phyloP scores from a whole-genome alignment of 2,113 vertebrate species.

The Recurvirostra avosetta region DNA sequence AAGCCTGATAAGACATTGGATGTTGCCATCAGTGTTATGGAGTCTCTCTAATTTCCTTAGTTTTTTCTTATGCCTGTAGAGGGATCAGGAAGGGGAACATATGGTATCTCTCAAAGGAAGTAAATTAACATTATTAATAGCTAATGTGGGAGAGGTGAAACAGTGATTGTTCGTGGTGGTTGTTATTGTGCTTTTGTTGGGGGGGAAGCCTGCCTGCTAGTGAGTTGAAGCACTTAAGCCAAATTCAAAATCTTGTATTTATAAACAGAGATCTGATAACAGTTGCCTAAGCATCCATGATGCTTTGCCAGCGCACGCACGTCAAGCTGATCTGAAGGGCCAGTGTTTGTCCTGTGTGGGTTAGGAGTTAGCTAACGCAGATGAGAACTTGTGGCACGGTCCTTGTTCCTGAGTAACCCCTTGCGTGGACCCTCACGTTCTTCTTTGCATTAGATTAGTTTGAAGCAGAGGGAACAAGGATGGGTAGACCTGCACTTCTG shows the following conservation, averaged over 20 bases:
- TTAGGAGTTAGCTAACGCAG: background rate
- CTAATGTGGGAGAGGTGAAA: conserved; percentile 63
- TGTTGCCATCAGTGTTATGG: conserved; percentile 59
- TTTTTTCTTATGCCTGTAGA: conserved; percentile 53
- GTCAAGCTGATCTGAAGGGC: background rate
- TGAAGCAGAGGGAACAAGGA: background rate
- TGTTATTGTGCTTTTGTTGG: conserved; percentile 54
- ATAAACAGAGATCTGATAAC: conserved; percentile 55
- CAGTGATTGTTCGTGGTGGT: conserved; percentile 41
- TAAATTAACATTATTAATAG: conserved; percentile 67
- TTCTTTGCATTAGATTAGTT: background rate
- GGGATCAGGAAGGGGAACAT: conserved; percentile 50
- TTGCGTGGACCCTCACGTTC: accelerated
- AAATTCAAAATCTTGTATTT: conserved; percentile 48
- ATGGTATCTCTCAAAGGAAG: conserved; percentile 59
- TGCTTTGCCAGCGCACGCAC: conserved; percentile 44
- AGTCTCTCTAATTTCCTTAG: conserved; percentile 56
- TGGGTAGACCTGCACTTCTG: background rate
- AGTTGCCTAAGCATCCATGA: conserved; percentile 27
- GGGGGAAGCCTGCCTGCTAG: conserved; percentile 42
- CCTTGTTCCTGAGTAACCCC: accelerated
- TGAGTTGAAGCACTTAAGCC: conserved; percentile 26
- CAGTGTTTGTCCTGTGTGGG: background rate
- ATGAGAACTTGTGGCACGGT: background rate
- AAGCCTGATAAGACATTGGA: conserved; percentile 66